Conservation (phyloP, 2,888 invertebrate genomes). For the Acronicta alni region DNA sequence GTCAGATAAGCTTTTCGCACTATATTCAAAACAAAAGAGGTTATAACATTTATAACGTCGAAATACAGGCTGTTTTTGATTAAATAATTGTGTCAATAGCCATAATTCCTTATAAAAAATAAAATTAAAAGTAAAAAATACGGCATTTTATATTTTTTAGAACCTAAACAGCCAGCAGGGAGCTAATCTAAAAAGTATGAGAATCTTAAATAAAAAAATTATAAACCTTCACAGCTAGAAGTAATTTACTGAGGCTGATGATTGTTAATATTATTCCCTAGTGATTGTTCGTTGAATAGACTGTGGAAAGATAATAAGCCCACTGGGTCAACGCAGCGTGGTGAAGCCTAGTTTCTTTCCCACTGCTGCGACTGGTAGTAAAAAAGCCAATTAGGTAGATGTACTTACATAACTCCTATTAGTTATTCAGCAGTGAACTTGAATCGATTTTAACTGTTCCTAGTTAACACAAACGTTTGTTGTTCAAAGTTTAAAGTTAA, state of each 20-base stretch:
- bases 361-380: too few species aligned
- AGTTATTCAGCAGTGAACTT: background rate
- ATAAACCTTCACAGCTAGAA: too few species aligned
- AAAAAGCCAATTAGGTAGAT: background rate
- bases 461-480: conserved; percentile 23
- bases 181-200: too few species aligned
- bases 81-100: too few species aligned
- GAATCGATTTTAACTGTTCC: conserved; percentile 10
- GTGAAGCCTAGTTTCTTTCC: too few species aligned
- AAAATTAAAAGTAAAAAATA: background rate
- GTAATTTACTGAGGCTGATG: too few species aligned
- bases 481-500: conserved; percentile 21
- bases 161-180: background rate
- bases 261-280: too few species aligned
- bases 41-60: background rate
- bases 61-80: background rate
- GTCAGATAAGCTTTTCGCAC: too few species aligned
- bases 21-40: background rate
- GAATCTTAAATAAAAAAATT: too few species aligned
- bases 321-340: conserved; percentile 6
- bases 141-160: background rate
- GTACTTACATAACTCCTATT: too few species aligned
- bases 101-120: background rate
- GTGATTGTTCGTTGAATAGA: too few species aligned
- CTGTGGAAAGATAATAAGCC: too few species aligned